Percentiles rank a stretch among this genome's conserved stretches.
These are phyloP conservation scores for Amphiura filiformis DNA, from an alignment of 35 echinoderm and acorn worm genomes.

Conservation along the genomic window DNA sequence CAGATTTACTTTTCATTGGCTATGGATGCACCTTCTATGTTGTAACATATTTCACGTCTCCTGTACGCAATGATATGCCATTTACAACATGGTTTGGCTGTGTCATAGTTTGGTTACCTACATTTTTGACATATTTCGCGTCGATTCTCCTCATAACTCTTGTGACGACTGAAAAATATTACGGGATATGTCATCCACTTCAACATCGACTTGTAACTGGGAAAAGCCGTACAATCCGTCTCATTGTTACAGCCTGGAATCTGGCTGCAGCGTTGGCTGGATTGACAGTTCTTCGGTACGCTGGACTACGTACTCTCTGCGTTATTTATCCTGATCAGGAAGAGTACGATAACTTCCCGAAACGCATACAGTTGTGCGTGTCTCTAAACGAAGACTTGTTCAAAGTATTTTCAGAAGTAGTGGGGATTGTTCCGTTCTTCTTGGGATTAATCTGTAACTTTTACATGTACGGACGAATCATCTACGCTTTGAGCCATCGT, in stretches of 20 bases:
- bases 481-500: not conserved
- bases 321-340: not conserved
- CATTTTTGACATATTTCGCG: not conserved
- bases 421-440: not conserved
- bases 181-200: conserved; percentile 1
- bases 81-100: not conserved
- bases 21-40: not conserved
- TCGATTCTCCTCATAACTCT: not conserved
- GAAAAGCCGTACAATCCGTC: not conserved
- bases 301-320: not conserved
- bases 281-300: not conserved
- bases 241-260: not conserved
- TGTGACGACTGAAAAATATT: not conserved
- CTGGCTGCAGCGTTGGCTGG: not conserved
- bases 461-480: conserved; percentile 4
- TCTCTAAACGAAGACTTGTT: not conserved
- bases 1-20: not conserved
- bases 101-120: not conserved
- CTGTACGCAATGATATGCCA: not conserved
- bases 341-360: not conserved
- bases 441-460: not conserved
- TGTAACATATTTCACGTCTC: not conserved
- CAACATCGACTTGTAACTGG: not conserved
- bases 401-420: not conserved
- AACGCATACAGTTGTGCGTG: not conserved